Evolutionary conservation across 2,113 vertebrate genomes (phyloP).

Genomic region (Pluvianellus socialis): DNA sequence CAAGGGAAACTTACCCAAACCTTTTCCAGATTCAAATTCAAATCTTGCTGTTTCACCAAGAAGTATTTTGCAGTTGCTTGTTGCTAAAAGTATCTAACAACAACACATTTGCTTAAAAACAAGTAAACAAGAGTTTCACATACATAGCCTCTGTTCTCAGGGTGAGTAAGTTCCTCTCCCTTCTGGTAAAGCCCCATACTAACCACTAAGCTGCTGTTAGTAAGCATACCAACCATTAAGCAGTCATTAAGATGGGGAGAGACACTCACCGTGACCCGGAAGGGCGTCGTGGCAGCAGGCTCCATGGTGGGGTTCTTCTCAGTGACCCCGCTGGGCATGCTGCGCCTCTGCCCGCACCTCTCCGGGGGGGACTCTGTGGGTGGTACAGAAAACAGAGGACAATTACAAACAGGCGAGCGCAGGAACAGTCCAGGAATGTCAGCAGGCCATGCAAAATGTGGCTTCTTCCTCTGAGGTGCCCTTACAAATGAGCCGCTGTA

Average conservation of each 20-base stretch:
- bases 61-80: not conserved
- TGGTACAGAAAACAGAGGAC: not conserved
- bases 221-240: not conserved
- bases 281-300: constrained; percentile 83
- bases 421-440: not conserved
- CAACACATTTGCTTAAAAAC: not conserved
- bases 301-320: constrained; percentile 91
- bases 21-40: not conserved
- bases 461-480: not conserved
- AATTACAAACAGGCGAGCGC: not conserved
- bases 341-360: constrained; percentile 88
- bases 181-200: not conserved
- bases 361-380: constrained; percentile 92
- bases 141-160: not conserved
- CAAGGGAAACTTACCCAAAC: not conserved
- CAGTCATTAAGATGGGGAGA: not conserved
- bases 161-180: not conserved
- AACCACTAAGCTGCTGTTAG: not conserved
- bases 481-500: not conserved
- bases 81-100: not conserved
- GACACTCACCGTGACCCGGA: constrained; percentile 91
- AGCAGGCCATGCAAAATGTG: rapidly evolving
- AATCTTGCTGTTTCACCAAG: not conserved
- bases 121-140: rapidly evolving
- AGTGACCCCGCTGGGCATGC: constrained; percentile 85